Evolutionary conservation across 2,113 vertebrate genomes (phyloP).

Genomic region (Mesembrinibis cayennensis): DNA sequence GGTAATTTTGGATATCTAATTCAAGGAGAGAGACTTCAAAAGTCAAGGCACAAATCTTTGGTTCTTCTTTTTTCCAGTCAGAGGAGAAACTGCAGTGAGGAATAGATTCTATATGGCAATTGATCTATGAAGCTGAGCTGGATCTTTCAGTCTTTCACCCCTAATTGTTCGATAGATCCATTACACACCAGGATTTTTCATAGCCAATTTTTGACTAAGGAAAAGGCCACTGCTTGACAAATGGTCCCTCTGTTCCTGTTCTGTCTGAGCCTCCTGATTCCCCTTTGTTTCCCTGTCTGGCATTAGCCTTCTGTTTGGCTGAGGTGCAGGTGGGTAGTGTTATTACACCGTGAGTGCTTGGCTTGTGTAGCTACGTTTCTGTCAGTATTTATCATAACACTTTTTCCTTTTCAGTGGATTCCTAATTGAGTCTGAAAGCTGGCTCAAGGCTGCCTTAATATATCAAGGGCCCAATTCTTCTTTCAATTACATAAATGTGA

Average conservation of each 20-base stretch:
- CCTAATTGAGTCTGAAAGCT: slow-evolving; percentile 12
- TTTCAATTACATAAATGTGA: neutral
- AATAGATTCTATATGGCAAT: neutral
- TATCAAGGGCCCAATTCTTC: neutral
- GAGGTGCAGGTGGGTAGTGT: neutral
- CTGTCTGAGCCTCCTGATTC: neutral
- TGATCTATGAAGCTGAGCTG: neutral
- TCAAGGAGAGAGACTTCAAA: neutral
- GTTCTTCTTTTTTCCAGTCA: neutral
- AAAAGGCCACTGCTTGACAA: neutral
- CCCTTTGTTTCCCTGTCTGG: neutral
- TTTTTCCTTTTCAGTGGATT: neutral
- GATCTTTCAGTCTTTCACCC: neutral
- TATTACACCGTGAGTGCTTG: neutral
- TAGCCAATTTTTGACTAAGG: neutral
- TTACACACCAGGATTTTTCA: neutral
- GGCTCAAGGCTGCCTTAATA: neutral
- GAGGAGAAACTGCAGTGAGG: neutral
- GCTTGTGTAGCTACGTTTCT: slow-evolving; percentile 11
- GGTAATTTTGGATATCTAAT: neutral
- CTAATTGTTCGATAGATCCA: neutral
- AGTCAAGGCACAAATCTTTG: neutral
- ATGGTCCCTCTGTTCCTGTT: neutral
- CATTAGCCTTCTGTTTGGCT: slow-evolving; percentile 3
- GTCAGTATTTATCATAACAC: slow-evolving; percentile 22